Evolutionary conservation across 2,113 vertebrate genomes (phyloP), one percentile per base, ranked within the genome.

Genomic region (Baryphthengus martii): DNA sequence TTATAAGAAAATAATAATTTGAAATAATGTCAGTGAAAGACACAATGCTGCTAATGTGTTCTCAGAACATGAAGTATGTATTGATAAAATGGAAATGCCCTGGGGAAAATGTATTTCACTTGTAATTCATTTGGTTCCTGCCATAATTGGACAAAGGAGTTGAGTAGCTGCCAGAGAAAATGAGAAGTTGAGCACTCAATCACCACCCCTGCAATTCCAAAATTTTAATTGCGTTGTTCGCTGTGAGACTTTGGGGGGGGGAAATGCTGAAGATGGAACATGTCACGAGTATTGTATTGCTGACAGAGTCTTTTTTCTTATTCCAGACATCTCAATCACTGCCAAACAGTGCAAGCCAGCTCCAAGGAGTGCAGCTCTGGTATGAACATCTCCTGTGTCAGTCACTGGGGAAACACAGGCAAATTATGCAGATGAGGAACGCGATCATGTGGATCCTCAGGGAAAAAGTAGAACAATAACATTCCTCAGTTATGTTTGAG

Each of bases 151-250:
- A 94, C 88, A 93, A 95, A 90, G 33, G 40, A 82, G 6, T 42
- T 96, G 95, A 96, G 86, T 61, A 78, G n/a, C 90, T 95, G 93
- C 90, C 96, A 96, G 93, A 81, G 74, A 87, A 96, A 95, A 93
- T 85, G 58, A 90, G 84, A 93, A 93, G 49, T 25, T 93, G 85
- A 95, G 33, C 79, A 90, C 70, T 96, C 96, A 94, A 90, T 96
- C 93, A 92, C 65, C 71, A 93, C 0, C 59, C 49, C 61, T 89
- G 83, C 72, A 62, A 70, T 90, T 94, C 92, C 83, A 94, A 92
- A 94, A 95, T 90, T 97, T 90, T 97, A 97, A 96, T 95, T 96
- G 73, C 44, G 19, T 90, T 3, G 0, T 90, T 95, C 88, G 61
- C 72, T 84, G 44, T 2, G 28, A 93, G 61, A 66, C 75, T 87